Conservation (phyloP, 2,797 vertebrate species). For the Mastacembelus armatus region DNA sequence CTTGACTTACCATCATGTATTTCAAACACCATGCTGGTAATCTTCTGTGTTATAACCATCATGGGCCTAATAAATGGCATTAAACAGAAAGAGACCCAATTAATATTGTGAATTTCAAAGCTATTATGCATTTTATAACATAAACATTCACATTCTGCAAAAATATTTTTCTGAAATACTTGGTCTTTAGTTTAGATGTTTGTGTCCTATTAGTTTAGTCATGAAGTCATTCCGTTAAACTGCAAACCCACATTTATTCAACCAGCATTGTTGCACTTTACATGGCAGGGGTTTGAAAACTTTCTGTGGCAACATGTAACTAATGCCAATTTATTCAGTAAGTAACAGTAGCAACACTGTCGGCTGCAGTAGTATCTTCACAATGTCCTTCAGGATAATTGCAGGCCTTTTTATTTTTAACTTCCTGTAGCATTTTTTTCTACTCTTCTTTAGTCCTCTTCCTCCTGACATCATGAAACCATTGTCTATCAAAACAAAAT, state of each 20-base stretch:
- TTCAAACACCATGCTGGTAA: slow-evolving; percentile 96
- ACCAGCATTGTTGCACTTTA: not conserved
- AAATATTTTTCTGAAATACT: too few species aligned
- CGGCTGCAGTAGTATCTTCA: not conserved
- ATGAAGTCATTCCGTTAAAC: too few species aligned
- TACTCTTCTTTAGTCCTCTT: not conserved
- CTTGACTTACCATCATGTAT: slow-evolving; percentile 93
- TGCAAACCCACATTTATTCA: not conserved
- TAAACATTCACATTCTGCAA: not conserved
- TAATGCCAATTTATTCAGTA: not conserved
- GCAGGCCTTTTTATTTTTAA: not conserved
- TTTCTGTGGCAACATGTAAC: not conserved
- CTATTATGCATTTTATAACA: not conserved
- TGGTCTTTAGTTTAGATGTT: too few species aligned
- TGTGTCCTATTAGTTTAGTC: too few species aligned
- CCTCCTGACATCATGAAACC: not conserved
- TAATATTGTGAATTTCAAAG: slow-evolving; percentile 1
- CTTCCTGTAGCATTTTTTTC: slow-evolving; percentile 28
- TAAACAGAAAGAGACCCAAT: slow-evolving; percentile 1
- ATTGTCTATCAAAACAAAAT: too few species aligned
- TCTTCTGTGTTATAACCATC: slow-evolving; percentile 99
- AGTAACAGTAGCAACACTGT: slow-evolving; percentile 10
- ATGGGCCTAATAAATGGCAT: slow-evolving; percentile 86
- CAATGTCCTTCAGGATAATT: slow-evolving; percentile 23
- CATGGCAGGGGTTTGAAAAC: not conserved